A percentile compares a stretch with the other conserved stretches of the same genome.
Evolutionary conservation across 2,797 vertebrate species (phyloP).

Genomic region (Sebastes variabilis): DNA sequence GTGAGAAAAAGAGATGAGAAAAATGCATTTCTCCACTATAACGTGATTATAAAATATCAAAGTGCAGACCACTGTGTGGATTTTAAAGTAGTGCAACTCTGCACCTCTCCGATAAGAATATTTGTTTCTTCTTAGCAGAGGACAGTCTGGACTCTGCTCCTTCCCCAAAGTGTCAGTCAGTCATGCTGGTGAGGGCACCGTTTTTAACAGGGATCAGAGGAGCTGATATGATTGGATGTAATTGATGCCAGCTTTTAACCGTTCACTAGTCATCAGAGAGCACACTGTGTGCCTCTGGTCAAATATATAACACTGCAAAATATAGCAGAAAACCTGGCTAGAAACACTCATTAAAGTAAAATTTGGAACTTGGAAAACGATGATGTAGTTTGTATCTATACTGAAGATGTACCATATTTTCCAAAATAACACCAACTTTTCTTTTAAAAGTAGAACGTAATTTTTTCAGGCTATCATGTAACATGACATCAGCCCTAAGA

Average conservation of each 20-base stretch:
- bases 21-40: neutral
- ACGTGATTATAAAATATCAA: slow-evolving; percentile 2
- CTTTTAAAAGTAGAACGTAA: neutral
- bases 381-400: neutral
- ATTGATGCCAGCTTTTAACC: slow-evolving; percentile 8
- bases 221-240: slow-evolving; percentile 8
- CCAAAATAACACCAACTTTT: no score
- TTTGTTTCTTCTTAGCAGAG: neutral
- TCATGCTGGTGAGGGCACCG: neutral
- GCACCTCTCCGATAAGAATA: neutral
- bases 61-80: neutral
- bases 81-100: neutral
- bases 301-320: neutral
- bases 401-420: neutral
- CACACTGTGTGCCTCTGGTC: neutral
- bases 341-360: neutral
- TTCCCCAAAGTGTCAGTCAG: neutral
- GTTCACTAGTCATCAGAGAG: neutral
- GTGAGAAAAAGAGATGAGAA: neutral
- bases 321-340: neutral
- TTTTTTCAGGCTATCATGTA: neutral
- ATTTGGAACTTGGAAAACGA: neutral
- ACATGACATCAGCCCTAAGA: neutral
- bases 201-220: neutral
- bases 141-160: neutral